Conservation (phyloP, 2,888 invertebrate species). For the Euzetes globulus region DNA sequence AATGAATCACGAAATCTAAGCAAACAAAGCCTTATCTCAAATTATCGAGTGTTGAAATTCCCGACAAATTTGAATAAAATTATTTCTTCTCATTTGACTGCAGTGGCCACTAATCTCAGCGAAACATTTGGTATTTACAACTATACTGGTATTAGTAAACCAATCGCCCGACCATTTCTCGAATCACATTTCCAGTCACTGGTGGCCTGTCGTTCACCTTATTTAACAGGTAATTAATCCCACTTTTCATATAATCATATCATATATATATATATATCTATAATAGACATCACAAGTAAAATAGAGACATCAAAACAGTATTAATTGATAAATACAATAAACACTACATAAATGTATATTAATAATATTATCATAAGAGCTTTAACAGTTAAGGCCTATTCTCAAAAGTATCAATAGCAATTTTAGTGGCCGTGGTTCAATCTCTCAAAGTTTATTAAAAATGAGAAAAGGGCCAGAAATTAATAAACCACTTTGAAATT, state of each 20-base stretch:
- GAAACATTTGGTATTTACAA: conserved; percentile 36
- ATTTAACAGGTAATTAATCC: conserved; percentile 61
- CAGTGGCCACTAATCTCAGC: conserved; percentile 4
- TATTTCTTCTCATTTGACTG: not conserved
- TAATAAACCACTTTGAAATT: too few species aligned
- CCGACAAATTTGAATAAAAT: conserved; percentile 6
- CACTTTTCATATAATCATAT: conserved; percentile 12
- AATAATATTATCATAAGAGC: too few species aligned
- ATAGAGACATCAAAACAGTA: not conserved
- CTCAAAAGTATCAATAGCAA: too few species aligned
- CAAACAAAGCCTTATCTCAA: conserved; percentile 4
- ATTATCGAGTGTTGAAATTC: conserved; percentile 1
- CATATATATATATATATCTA: not conserved
- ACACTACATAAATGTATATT: not conserved
- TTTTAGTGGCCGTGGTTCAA: too few species aligned
- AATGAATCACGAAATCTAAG: conserved; percentile 22
- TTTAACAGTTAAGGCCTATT: too few species aligned
- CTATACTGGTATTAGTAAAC: conserved; percentile 39
- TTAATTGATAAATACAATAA: not conserved
- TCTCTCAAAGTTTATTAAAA: too few species aligned
- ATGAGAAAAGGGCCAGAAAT: too few species aligned
- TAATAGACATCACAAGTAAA: not conserved
- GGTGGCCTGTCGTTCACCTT: conserved; percentile 76
- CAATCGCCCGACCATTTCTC: conserved; percentile 49
- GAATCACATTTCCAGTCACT: conserved; percentile 69